Evolutionary conservation across 2,113 vertebrate species (phyloP), one percentile per base, ranked within the genome.

Genomic region (Perca fluviatilis): DNA sequence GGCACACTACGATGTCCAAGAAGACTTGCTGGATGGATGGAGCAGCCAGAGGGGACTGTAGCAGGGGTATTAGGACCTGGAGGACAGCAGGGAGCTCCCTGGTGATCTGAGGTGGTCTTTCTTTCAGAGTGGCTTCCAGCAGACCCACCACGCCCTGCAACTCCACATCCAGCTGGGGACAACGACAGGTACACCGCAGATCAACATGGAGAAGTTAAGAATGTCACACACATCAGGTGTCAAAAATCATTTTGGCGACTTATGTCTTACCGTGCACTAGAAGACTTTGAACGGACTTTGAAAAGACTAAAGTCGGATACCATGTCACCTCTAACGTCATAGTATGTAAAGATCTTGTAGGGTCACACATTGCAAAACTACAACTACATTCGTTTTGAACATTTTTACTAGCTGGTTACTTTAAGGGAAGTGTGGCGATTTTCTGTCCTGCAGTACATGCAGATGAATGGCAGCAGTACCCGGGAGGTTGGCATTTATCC

Each of bases 41-140:
- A 87, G 98, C 97, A 18, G 98, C 97, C 88, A 99, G 88, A 5
- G 98, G 98, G 6, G 98, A 99, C 13, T 94, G 95, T 25, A 99
- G 87, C 79, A 99, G 94, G 2, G 98, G 98, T 70, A 97, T 93
- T 25, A 99, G 96, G 77, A 93, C 96, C 51, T 96, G 89, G 1
- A 99, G 89, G 54, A 98, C 93, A 43, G 90, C 80, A 0, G 98
- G 98, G 69, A 99, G 96, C 87, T 99, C 97, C 85, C 96, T 95
- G 75, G 96, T 97, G 67, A 99, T 92, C 77, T 96, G 94, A 0
- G 95, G 86, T 0, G 97, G 97, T 67, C 93, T 96, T 82, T 92
- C 96, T 82, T 74, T 95, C 80, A 99, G 82, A 83, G 94, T 79
- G 30, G 96, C 89, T 11, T 97, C 96, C 79, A 99, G 85, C 13